Evolutionary conservation across 2,888 invertebrate species (phyloP).

Genomic region (Macaria notata): DNA sequence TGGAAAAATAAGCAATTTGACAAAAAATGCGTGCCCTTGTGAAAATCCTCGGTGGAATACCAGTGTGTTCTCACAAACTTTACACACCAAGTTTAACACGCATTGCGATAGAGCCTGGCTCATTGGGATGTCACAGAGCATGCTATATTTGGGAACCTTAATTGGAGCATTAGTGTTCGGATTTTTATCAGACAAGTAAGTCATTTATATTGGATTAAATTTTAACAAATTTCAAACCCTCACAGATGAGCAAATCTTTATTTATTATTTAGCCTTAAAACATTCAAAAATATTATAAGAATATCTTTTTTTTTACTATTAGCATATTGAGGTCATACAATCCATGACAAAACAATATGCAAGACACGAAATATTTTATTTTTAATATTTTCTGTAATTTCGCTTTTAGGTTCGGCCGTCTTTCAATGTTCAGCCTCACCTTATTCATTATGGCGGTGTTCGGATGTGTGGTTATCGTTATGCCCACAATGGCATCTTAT

Average conservation of each 20-base stretch:
- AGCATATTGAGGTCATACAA: no score
- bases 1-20: background rate
- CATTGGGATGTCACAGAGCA: slow-evolving; percentile 59
- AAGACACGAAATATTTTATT: no score
- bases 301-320: no score
- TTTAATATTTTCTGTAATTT: background rate
- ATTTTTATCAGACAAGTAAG: slow-evolving; percentile 61
- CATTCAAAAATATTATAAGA: no score
- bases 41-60: slow-evolving; percentile 52
- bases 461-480: slow-evolving; percentile 51
- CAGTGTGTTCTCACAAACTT: slow-evolving; percentile 55
- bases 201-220: slow-evolving; percentile 1
- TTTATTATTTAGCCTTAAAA: background rate
- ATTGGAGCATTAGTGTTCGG: slow-evolving; percentile 59
- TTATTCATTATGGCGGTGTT: slow-evolving; percentile 44
- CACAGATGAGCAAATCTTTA: background rate
- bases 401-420: slow-evolving; percentile 58
- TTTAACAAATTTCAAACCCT: no score
- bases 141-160: slow-evolving; percentile 56
- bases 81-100: slow-evolving; percentile 58
- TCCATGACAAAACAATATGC: no score
- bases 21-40: slow-evolving; percentile 54
- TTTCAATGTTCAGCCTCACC: slow-evolving; percentile 43
- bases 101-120: slow-evolving; percentile 55
- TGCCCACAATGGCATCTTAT: slow-evolving; percentile 49